Percentiles rank a stretch among this genome's conserved stretches.
These are phyloP conservation scores for Hydropotes inermis DNA, from an alignment of 2,113 vertebrate species.

Conservation along the genomic window DNA sequence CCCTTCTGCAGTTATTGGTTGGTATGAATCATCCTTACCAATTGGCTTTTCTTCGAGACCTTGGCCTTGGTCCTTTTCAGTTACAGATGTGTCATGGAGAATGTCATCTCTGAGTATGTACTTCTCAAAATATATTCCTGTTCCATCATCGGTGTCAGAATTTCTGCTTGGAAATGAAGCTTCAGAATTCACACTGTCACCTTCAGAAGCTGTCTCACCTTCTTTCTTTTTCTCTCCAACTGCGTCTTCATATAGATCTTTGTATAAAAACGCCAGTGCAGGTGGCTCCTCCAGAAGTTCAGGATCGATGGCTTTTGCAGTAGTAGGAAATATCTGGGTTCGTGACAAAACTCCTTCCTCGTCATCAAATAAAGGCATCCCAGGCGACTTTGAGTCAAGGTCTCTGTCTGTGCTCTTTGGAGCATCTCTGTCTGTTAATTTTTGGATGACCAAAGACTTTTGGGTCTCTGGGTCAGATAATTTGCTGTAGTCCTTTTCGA, in stretches of 20 bases:
- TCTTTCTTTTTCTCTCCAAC: conserved; percentile 84
- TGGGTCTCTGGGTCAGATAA: conserved; percentile 57
- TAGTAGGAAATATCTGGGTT: conserved; percentile 86
- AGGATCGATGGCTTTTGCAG: conserved; percentile 87
- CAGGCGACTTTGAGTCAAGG: conserved; percentile 76
- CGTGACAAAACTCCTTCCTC: conserved; percentile 88
- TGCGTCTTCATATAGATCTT: conserved; percentile 92
- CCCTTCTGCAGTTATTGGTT: conserved; percentile 34
- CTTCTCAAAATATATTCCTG: conserved; percentile 93
- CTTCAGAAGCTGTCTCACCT: conserved; percentile 85
- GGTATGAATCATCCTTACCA: conserved; percentile 62
- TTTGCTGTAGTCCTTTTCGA: conserved; percentile 63
- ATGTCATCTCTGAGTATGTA: conserved; percentile 93
- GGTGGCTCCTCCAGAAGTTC: conserved; percentile 91
- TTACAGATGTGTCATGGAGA: conserved; percentile 70
- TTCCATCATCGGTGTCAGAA: conserved; percentile 89
- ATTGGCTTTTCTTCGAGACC: conserved; percentile 57
- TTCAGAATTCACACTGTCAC: conserved; percentile 87
- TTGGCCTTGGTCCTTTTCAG: conserved; percentile 68
- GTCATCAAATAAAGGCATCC: conserved; percentile 86
- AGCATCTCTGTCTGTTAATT: conserved; percentile 51
- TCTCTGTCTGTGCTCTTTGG: conserved; percentile 58
- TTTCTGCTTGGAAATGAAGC: conserved; percentile 85
- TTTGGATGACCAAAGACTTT: conserved; percentile 54
- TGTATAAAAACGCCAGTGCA: conserved; percentile 92